Percentiles rank a stretch among this genome's conserved stretches.
Evolutionary conservation across 2,888 invertebrate genomes (phyloP).

Genomic region (Endotricha flammealis): DNA sequence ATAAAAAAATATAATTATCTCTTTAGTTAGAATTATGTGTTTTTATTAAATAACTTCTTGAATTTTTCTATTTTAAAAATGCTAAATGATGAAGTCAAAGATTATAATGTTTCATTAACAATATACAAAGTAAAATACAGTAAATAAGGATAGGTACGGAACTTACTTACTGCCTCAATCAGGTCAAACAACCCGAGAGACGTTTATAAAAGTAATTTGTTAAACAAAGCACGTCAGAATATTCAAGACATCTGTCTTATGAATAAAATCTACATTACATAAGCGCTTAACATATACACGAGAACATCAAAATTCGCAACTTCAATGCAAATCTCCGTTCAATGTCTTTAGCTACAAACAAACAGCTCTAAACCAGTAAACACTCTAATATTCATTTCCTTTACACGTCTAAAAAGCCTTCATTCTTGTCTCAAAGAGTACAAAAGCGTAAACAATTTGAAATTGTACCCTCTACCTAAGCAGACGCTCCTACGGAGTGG

Average conservation of each 20-base stretch:
- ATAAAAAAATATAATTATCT: too few relatives aligned
- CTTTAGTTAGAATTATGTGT: too few relatives aligned
- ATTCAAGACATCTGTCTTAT: constrained; percentile 1
- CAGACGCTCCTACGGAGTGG: constrained; percentile 57
- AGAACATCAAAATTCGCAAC: neutral
- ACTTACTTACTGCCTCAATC: too few relatives aligned
- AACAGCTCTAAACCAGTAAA: constrained; percentile 18
- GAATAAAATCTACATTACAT: constrained; percentile 3
- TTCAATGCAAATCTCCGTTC: constrained; percentile 5
- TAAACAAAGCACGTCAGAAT: neutral
- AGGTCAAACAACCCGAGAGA: too few relatives aligned
- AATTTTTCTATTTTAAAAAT: too few relatives aligned
- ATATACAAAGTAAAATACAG: too few relatives aligned
- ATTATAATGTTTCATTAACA: too few relatives aligned
- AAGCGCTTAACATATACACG: neutral
- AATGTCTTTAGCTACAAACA: constrained; percentile 10
- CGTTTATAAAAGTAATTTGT: neutral
- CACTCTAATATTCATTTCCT: constrained; percentile 26
- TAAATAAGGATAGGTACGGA: too few relatives aligned
- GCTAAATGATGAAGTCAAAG: too few relatives aligned
- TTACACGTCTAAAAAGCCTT: constrained; percentile 27
- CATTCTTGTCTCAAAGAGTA: constrained; percentile 50
- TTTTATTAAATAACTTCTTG: too few relatives aligned
- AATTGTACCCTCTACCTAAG: constrained; percentile 55
- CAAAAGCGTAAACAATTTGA: constrained; percentile 59